Percentiles rank a stretch among this genome's conserved stretches.
phyloP scores from a whole-genome alignment of 2,113 vertebrate genomes.

The Actenoides hombroni region DNA sequence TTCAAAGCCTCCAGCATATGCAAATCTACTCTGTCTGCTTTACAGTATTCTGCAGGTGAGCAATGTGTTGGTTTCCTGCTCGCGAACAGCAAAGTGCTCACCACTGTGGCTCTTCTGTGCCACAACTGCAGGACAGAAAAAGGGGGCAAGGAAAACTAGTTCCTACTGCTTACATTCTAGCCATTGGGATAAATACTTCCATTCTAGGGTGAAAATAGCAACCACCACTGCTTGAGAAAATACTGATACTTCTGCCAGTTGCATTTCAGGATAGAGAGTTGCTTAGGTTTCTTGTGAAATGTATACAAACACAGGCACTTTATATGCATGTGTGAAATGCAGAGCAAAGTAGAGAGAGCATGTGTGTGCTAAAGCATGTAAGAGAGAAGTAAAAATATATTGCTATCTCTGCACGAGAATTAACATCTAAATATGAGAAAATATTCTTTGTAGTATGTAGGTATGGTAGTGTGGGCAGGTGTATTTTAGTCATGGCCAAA shows the following conservation, averaged over 20 bases:
- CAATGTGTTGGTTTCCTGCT: neutral
- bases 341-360: neutral
- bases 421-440: neutral
- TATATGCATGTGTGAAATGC: neutral
- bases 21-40: neutral
- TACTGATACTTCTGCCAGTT: neutral
- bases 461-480: neutral
- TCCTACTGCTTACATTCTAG: neutral
- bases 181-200: neutral
- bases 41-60: neutral
- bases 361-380: neutral
- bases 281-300: neutral
- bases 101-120: neutral
- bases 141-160: neutral
- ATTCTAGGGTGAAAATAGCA: neutral
- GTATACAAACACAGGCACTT: neutral
- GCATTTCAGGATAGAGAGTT: neutral
- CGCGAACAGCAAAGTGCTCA: neutral
- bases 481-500: neutral
- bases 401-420: neutral
- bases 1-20: neutral
- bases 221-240: neutral
- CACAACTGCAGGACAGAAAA: neutral
- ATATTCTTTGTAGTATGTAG: neutral
- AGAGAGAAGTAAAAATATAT: neutral